Percentiles rank a stretch among this genome's conserved stretches.
These are phyloP conservation scores for Lophura swinhoii DNA, from an alignment of 2,797 vertebrate genomes.

Conservation along the genomic window DNA sequence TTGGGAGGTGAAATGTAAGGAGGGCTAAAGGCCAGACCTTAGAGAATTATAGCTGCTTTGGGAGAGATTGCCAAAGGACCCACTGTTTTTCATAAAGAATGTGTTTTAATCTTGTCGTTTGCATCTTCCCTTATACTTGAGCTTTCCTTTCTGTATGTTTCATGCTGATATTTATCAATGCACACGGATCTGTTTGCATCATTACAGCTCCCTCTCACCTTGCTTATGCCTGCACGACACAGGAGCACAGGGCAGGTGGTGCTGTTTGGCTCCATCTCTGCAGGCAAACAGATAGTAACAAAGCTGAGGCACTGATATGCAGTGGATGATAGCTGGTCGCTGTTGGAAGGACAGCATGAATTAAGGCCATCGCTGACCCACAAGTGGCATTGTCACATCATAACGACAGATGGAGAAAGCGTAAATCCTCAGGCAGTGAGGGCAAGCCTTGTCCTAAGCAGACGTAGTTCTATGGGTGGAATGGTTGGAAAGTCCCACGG, in stretches of 20 bases:
- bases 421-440: not conserved
- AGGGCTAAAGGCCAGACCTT: not conserved
- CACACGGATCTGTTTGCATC: not conserved
- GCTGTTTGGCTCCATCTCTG: not conserved
- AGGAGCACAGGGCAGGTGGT: not conserved
- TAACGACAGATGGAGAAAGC: not conserved
- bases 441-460: not conserved
- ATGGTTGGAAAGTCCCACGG: not conserved
- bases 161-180: rapidly evolving
- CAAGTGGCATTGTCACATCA: not conserved
- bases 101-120: not conserved
- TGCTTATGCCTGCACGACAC: rapidly evolving
- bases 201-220: rapidly evolving
- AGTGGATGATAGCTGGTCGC: not conserved
- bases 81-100: not conserved
- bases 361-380: not conserved
- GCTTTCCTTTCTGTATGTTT: not conserved
- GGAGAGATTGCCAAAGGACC: not conserved
- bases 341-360: not conserved
- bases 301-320: not conserved
- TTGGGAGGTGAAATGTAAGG: rapidly evolving
- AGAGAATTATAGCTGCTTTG: not conserved
- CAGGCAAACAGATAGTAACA: not conserved
- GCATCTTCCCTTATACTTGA: not conserved
- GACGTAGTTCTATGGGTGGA: not conserved